phyloP scores from a whole-genome alignment of 2,113 vertebrate genomes.

The Mirounga angustirostris region DNA sequence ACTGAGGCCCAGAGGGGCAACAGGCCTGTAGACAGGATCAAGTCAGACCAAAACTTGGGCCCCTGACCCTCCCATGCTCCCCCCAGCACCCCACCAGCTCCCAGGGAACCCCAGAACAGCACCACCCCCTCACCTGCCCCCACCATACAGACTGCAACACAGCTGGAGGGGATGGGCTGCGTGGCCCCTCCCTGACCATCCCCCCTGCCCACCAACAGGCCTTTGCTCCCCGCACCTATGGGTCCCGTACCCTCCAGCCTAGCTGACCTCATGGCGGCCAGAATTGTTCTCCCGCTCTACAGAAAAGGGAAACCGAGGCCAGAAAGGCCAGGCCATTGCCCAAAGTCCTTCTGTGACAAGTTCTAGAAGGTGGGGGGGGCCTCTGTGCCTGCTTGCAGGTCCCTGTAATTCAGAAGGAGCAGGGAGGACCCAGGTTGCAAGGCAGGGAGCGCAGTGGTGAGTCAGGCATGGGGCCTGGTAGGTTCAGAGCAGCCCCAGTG shows the following conservation, averaged over 20 bases:
- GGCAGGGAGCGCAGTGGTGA: not conserved
- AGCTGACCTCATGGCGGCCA: not conserved
- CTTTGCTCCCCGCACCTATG: not conserved
- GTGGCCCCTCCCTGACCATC: rapidly evolving
- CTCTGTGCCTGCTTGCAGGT: too few species aligned
- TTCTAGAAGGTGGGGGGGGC: not conserved
- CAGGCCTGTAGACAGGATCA: not conserved
- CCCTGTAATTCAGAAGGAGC: not conserved
- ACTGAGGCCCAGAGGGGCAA: not conserved
- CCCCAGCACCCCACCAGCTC: not conserved
- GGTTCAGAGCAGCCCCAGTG: not conserved
- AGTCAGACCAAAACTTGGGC: not conserved
- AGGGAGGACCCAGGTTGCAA: not conserved
- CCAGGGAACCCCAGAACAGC: not conserved
- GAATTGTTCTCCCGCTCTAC: not conserved
- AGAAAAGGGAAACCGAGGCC: not conserved
- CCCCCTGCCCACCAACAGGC: too few species aligned
- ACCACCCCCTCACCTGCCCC: not conserved
- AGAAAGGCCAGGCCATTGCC: not conserved
- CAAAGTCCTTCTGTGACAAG: not conserved
- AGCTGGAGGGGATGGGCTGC: rapidly evolving
- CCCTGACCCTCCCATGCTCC: not conserved
- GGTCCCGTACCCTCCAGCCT: not conserved
- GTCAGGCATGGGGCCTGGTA: rapidly evolving
- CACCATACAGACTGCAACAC: not conserved